Base-by-base conservation (phyloP, 2,888 invertebrate species). In the Drosophila tanythrix region DNA sequence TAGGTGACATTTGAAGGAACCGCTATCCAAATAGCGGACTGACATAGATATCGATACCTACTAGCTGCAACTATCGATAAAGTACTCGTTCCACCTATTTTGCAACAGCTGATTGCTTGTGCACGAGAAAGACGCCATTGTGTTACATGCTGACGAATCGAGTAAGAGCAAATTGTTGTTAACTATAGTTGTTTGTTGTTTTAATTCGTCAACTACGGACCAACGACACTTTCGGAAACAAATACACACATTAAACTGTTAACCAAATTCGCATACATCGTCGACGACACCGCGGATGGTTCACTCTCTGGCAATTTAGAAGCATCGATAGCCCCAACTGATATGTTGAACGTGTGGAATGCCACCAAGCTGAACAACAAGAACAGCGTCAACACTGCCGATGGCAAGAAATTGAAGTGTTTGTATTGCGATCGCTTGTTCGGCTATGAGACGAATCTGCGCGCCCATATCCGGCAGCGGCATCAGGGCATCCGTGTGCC, bases 401-500 rank as follows among this genome's bases (percentile, higher is more conserved):
- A 97, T 93, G 97, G 97, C 91, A 97, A 97, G 94, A 98, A 98
- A 94, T 94, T 98, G 92, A 97, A 97, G 94, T 98, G 97, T 94
- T 97, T 97, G 91, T 97, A 97, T 94, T 98, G 98, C 95, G 98
- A 98, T 94, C 95, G 97, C 91, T 95, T 98, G 74, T 98, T 98
- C 94, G 98, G 98, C 79, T 98, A 98, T 93, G 98, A 98, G 95
- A 98, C 98, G 91, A 98, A 98, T 93, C 94, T 98, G 92, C 96
- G 98, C 84, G 98, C 98, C 80, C 98, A 98, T 94, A 97, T 98
- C 92, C 94, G 97, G 65, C 98, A 98, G 93, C 96, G 97, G 92
- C 97, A 98, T 94, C 97, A 98, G 94, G 97, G 98, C 88, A 98
- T 98, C 90, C 95, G 98, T 63, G 97, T 98, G 92, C 97, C 97